Base-by-base conservation (phyloP, 1,140 invertebrate genomes). In the Lordiphosa clarofinis region DNA sequence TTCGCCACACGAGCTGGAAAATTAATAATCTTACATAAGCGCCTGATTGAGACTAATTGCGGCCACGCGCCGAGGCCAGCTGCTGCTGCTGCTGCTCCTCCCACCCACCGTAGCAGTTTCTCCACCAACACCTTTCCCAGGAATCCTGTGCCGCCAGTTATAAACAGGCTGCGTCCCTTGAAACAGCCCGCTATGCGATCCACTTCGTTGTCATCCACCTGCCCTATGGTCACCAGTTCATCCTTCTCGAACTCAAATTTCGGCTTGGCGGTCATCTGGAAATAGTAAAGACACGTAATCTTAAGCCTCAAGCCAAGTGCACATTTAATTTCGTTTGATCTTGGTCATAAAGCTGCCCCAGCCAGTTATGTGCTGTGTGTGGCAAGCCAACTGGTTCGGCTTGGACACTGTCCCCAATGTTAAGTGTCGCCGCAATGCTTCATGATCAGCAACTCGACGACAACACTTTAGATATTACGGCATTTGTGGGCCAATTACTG, bases 81-180 rank as follows among this genome's bases (percentile, higher is more conserved):
- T 42, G 72, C 52, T 50, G 19, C 53, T 24, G 36, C 60, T 42
- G 72, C 52, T 50, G 19, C 53, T 21, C n/a, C 7, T 31, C 42
- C n/a, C 54, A 8, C 52, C 37, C 49, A 92, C 91, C 91, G 90
- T 15, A 98, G 89, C 1, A 97, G 86, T 89, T 98, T 97, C 88
- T 97, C 96, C 1, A 97, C 91, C 1, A 97, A 90, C n/a, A 96
- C 93, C 88, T 97, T 97, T 10, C 96, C 96, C 70, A 97, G 91
- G 86, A 97, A 97, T 1, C 96, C 96, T 0, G 95, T 96, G 10
- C 93, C 93, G 10, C 94, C 94, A 37, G 91, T 92, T 44, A 93
- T 90, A 64, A 92, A 90, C 28, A 93, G 71, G 4, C 87, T 90
- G 64, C 90, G 88, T 4, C 89, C 90, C 24, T 73, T 76, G 82